phyloP scores from a whole-genome alignment of 2,113 vertebrate genomes.

The Tiliqua scincoides region DNA sequence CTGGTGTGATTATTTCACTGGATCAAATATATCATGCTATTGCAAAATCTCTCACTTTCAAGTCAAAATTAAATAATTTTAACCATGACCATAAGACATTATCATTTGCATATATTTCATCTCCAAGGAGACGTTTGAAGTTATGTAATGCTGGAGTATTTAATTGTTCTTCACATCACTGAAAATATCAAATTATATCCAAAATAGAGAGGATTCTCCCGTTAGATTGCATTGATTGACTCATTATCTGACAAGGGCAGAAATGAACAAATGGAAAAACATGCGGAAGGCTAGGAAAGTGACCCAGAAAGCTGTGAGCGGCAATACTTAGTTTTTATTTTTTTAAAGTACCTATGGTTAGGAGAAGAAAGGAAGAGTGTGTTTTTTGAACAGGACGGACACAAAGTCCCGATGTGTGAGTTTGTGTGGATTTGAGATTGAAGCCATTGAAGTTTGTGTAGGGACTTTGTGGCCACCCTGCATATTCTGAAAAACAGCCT shows the following conservation, averaged over 20 bases:
- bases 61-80: slow-evolving; percentile 78
- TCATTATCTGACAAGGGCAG: slow-evolving; percentile 63
- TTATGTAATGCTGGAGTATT: slow-evolving; percentile 70
- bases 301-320: slow-evolving; percentile 15
- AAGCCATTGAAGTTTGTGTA: background rate
- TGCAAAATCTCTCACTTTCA: slow-evolving; percentile 77
- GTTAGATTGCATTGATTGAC: slow-evolving; percentile 60
- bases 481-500: background rate
- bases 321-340: slow-evolving; percentile 34
- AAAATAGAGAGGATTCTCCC: slow-evolving; percentile 55
- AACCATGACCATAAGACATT: slow-evolving; percentile 72
- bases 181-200: slow-evolving; percentile 68
- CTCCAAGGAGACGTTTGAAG: slow-evolving; percentile 72
- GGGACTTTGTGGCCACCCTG: too few species aligned
- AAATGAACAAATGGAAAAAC: slow-evolving; percentile 5
- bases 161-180: slow-evolving; percentile 74
- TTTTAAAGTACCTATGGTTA: background rate
- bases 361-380: background rate
- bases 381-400: background rate
- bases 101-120: slow-evolving; percentile 79
- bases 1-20: slow-evolving; percentile 79
- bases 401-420: background rate
- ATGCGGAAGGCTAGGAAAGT: slow-evolving; percentile 7
- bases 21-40: slow-evolving; percentile 75
- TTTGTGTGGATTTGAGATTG: too few species aligned